Conservation (phyloP, 2,797 vertebrate genomes). For the Hirundo rustica region DNA sequence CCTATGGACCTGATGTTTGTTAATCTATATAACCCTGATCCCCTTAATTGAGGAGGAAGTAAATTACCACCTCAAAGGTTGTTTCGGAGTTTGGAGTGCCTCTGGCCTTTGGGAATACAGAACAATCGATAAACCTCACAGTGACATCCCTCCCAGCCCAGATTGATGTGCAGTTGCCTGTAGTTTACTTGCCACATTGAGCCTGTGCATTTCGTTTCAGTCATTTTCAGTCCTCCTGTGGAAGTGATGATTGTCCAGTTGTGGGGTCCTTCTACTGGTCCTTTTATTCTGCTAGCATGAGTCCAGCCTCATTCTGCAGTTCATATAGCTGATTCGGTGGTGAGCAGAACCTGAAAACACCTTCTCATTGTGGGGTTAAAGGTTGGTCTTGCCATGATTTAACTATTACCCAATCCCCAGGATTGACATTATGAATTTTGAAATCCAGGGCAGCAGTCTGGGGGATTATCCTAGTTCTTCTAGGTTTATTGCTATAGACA, state of each 20-base stretch:
- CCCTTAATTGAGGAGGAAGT: too few relatives aligned
- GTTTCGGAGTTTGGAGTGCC: background rate
- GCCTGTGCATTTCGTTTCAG: accelerated
- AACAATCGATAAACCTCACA: background rate
- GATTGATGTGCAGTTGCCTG: background rate
- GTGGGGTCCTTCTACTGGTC: background rate
- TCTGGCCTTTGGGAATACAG: background rate
- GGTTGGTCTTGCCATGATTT: background rate
- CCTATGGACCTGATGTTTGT: too few relatives aligned
- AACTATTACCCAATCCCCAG: background rate
- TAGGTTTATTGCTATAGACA: background rate
- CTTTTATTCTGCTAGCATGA: background rate
- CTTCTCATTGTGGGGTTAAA: background rate
- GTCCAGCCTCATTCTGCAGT: background rate
- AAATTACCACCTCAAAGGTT: background rate
- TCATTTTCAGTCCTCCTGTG: background rate
- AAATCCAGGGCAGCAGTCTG: background rate
- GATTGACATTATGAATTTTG: background rate
- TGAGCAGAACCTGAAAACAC: background rate
- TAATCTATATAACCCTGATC: too few relatives aligned
- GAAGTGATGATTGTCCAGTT: background rate
- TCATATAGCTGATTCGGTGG: background rate
- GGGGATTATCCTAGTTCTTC: background rate
- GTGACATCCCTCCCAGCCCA: background rate
- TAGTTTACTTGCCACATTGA: background rate